A percentile compares a stretch with the other conserved stretches of the same genome.
phyloP scores from a whole-genome alignment of 2,797 vertebrate species.

The Emydoidea blandingii region DNA sequence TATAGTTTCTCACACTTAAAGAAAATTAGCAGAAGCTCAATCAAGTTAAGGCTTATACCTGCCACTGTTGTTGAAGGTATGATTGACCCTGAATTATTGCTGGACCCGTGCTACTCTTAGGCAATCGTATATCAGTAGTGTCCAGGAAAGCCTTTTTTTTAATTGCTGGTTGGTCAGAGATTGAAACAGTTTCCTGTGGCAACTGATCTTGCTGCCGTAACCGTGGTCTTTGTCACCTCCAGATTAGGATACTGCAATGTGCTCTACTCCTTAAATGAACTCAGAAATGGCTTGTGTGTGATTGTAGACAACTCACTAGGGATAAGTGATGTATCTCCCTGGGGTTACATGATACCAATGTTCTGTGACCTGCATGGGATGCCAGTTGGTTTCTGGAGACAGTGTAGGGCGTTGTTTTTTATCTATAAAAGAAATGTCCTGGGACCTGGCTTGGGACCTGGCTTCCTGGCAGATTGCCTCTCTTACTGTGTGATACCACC shows the following conservation, averaged over 20 bases:
- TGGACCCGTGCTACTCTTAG: background rate
- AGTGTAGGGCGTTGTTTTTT: background rate
- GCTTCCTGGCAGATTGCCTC: background rate
- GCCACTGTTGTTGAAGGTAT: background rate
- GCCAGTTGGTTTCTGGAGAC: background rate
- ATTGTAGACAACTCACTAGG: background rate
- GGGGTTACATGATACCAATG: background rate
- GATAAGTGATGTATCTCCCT: background rate
- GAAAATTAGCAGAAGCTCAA: background rate
- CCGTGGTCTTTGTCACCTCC: background rate
- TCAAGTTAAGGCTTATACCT: background rate
- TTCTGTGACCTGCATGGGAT: background rate
- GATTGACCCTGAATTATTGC: background rate
- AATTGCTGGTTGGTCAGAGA: background rate
- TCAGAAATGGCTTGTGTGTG: background rate
- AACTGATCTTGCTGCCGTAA: background rate
- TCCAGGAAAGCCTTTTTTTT: background rate
- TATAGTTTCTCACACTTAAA: background rate
- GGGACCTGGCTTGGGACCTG: background rate
- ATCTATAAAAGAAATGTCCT: background rate
- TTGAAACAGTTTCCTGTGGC: background rate
- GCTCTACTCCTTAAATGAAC: background rate
- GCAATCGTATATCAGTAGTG: background rate
- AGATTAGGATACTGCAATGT: background rate
- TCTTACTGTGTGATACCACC: background rate